Percentiles rank a stretch among this genome's conserved stretches.
phyloP scores from a whole-genome alignment of 2,797 vertebrate species.

The Rhinophrynus dorsalis region DNA sequence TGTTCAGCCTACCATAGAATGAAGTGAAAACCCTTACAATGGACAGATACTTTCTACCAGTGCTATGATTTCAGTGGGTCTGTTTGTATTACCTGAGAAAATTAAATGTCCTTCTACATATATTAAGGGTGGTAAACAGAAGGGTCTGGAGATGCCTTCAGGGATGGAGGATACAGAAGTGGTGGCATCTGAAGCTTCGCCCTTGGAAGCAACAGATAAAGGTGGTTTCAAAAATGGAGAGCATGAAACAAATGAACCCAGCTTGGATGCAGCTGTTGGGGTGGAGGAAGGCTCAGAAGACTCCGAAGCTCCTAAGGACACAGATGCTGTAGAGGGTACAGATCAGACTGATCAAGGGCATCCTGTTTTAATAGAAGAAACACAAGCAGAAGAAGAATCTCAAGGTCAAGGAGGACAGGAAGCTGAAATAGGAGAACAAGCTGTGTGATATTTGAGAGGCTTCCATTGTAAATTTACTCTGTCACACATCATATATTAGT shows the following conservation, averaged over 20 bases:
- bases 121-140: constrained; percentile 30
- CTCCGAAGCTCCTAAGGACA: background rate
- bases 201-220: background rate
- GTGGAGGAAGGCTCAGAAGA: background rate
- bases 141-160: background rate
- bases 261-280: background rate
- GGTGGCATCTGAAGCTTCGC: no score
- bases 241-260: background rate
- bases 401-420: background rate
- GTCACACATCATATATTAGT: no score
- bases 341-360: background rate
- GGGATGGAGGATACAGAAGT: background rate
- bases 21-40: no score
- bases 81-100: no score
- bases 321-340: background rate
- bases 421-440: background rate
- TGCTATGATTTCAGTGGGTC: no score
- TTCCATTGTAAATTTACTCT: no score
- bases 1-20: no score
- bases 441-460: background rate
- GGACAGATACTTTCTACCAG: no score
- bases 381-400: background rate
- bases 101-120: no score
- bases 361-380: background rate
- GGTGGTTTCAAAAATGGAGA: background rate